phyloP scores from a whole-genome alignment of 92 coral and sea anemone genomes.

The Parazoanthus darwini region DNA sequence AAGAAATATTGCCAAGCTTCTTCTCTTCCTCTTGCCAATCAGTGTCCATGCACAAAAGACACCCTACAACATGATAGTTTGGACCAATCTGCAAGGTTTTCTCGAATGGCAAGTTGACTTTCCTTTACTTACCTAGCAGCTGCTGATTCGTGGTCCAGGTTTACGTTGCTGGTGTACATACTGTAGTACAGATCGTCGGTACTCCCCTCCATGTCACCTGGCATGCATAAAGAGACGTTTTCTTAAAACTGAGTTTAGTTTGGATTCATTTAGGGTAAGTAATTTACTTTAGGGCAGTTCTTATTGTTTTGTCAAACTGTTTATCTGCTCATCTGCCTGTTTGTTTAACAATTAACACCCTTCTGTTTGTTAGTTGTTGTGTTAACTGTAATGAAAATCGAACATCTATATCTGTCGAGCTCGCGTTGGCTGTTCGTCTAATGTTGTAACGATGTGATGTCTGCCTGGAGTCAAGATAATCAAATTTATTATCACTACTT shows the following conservation, averaged over 20 bases:
- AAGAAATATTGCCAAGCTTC: not conserved
- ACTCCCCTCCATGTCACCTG: conserved; percentile 62
- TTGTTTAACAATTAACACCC: no score
- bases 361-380: no score
- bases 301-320: no score
- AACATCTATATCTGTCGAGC: not conserved
- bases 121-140: conserved; percentile 39
- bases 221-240: not conserved
- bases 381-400: not conserved
- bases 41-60: not conserved
- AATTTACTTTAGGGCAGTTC: no score
- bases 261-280: not conserved
- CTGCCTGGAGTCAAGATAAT: not conserved
- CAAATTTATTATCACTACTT: not conserved
- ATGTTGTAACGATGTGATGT: not conserved
- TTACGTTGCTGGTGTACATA: conserved; percentile 80
- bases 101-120: not conserved
- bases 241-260: not conserved
- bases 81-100: not conserved
- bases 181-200: conserved; percentile 82
- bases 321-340: not conserved
- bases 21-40: not conserved
- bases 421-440: not conserved
- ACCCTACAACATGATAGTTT: no score
- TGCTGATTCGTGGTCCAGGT: conserved; percentile 63